Evolutionary conservation across 2,797 vertebrate genomes (phyloP).

Genomic region (Scyliorhinus canicula): DNA sequence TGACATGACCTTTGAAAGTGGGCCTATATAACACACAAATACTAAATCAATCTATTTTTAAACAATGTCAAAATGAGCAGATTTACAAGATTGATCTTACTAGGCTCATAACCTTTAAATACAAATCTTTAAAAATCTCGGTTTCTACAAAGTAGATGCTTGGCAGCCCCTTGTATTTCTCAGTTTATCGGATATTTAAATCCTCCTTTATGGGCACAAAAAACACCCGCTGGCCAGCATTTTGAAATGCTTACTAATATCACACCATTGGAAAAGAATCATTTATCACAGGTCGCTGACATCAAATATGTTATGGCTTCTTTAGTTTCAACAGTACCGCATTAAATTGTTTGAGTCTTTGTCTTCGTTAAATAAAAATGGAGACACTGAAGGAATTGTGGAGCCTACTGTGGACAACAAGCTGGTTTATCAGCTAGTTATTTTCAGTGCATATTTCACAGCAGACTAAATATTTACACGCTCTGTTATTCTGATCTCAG

Average conservation of each 20-base stretch:
- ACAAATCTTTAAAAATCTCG: background rate
- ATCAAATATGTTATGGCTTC: background rate
- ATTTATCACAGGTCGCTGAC: background rate
- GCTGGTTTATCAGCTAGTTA: background rate
- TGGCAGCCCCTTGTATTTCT: background rate
- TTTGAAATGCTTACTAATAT: background rate
- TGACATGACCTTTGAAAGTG: constrained; percentile 13
- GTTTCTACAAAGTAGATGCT: background rate
- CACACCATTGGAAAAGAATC: background rate
- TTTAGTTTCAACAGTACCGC: background rate
- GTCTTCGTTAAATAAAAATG: background rate
- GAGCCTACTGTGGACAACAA: background rate
- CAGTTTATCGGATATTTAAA: background rate
- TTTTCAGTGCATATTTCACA: background rate
- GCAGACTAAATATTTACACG: background rate
- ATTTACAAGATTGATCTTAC: constrained; percentile 16
- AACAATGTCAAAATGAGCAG: constrained; percentile 11
- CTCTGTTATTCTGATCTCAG: background rate
- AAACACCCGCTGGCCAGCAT: background rate
- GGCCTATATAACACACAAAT: background rate
- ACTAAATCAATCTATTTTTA: constrained; percentile 33
- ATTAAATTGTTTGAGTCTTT: background rate
- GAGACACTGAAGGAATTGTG: background rate
- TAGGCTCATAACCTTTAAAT: constrained; percentile 3
- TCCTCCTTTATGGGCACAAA: background rate